Percentiles rank a stretch among this genome's conserved stretches.
Conservation (phyloP, 2,797 vertebrate genomes). For the Diplodus puntazzo region DNA sequence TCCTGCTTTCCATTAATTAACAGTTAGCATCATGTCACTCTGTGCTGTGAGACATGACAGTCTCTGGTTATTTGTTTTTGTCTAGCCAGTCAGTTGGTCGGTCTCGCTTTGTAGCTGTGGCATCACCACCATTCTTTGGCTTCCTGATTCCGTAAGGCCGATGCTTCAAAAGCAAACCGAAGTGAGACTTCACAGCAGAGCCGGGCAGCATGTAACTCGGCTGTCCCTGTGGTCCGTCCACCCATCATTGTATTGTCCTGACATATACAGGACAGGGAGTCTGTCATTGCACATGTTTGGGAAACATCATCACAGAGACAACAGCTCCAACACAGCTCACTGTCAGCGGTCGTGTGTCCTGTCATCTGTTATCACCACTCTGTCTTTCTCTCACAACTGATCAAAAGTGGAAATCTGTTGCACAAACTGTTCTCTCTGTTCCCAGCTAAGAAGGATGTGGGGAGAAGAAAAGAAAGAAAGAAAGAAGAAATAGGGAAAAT, state of each 20-base stretch:
- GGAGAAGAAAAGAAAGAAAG: slow-evolving; percentile 51
- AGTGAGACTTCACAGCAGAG: slow-evolving; percentile 48
- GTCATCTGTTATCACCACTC: slow-evolving; percentile 47
- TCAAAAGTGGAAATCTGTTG: slow-evolving; percentile 63
- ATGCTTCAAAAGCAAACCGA: slow-evolving; percentile 50
- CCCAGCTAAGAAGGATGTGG: slow-evolving; percentile 57
- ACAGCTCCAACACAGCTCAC: slow-evolving; percentile 18
- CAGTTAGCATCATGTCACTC: slow-evolving; percentile 21
- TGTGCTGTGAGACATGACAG: slow-evolving; percentile 20
- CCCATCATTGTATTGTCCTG: slow-evolving; percentile 24
- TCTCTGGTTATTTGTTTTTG: slow-evolving; percentile 41
- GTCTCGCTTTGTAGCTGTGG: slow-evolving; percentile 40
- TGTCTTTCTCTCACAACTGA: slow-evolving; percentile 50
- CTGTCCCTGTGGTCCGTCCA: slow-evolving; percentile 41
- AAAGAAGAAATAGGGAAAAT: slow-evolving; percentile 63
- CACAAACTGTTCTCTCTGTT: slow-evolving; percentile 44
- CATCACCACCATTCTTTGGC: slow-evolving; percentile 36
- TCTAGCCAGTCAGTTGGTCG: slow-evolving; percentile 38
- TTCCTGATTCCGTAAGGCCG: slow-evolving; percentile 45
- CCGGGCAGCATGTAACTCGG: slow-evolving; percentile 32
- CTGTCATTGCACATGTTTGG: slow-evolving; percentile 31
- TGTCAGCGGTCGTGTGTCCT: slow-evolving; percentile 19
- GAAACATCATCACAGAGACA: slow-evolving; percentile 45
- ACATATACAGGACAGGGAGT: slow-evolving; percentile 46
- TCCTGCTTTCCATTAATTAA: background rate